Evolutionary conservation across 1,140 invertebrate genomes (phyloP).

Genomic region (Schlechtendalia chinensis): DNA sequence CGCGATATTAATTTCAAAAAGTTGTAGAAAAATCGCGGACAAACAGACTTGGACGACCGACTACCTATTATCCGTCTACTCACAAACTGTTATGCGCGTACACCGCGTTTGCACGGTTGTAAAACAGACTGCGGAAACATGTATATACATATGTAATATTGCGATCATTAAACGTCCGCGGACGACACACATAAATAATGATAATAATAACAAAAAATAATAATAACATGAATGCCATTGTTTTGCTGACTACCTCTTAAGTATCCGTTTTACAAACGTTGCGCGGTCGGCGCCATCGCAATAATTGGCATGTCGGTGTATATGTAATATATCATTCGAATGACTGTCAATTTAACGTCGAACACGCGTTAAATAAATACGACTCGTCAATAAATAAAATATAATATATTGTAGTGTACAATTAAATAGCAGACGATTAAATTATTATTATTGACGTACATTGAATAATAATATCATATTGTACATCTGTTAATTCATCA

Average conservation of each 20-base stretch:
- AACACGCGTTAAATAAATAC: too few relatives aligned
- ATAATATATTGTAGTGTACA: too few relatives aligned
- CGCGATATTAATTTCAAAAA: too few relatives aligned
- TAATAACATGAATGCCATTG: neutral
- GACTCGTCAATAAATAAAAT: too few relatives aligned
- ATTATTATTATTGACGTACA: too few relatives aligned
- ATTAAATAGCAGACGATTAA: too few relatives aligned
- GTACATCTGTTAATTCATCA: too few relatives aligned
- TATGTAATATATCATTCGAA: too few relatives aligned
- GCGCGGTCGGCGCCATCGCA: neutral
- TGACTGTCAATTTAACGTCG: too few relatives aligned
- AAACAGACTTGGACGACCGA: neutral
- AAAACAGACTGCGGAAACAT: neutral
- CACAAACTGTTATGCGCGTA: neutral
- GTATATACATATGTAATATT: neutral
- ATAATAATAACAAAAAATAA: neutral
- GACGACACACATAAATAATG: neutral
- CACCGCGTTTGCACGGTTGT: neutral
- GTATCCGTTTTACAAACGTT: neutral
- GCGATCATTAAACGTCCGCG: neutral
- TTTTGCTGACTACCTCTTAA: slow-evolving; percentile 29
- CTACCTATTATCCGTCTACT: neutral
- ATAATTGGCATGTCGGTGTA: too few relatives aligned
- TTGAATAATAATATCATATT: too few relatives aligned
- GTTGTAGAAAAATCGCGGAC: too few relatives aligned